Percentiles rank a stretch among this genome's conserved stretches.
phyloP scores from a whole-genome alignment of 2,888 invertebrate species.

The Slavum lentiscoides region DNA sequence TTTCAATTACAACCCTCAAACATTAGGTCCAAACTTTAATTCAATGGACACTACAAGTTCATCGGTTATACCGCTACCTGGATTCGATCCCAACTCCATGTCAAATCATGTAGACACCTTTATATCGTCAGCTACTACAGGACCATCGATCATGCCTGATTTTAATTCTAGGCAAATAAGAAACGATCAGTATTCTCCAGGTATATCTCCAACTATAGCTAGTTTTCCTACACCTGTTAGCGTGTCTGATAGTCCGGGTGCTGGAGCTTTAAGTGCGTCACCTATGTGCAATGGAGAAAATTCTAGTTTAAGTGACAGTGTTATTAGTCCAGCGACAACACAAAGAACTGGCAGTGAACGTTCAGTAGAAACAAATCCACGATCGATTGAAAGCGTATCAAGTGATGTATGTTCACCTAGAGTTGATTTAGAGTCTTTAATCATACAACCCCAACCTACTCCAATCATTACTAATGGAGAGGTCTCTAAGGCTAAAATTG shows the following conservation, averaged over 20 bases:
- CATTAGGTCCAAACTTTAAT: slow-evolving; percentile 38
- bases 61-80: slow-evolving; percentile 36
- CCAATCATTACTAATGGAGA: slow-evolving; percentile 35
- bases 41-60: slow-evolving; percentile 41
- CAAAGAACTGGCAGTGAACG: slow-evolving; percentile 55
- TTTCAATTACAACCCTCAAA: slow-evolving; percentile 42
- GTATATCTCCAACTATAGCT: slow-evolving; percentile 50
- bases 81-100: slow-evolving; percentile 32
- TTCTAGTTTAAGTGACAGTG: slow-evolving; percentile 55
- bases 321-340: slow-evolving; percentile 54
- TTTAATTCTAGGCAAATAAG: slow-evolving; percentile 47
- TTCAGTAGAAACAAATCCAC: slow-evolving; percentile 55
- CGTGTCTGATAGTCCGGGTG: slow-evolving; percentile 46
- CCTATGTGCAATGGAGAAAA: slow-evolving; percentile 54
- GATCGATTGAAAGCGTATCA: slow-evolving; percentile 54
- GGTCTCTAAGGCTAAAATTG: slow-evolving; percentile 10
- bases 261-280: slow-evolving; percentile 42
- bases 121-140: slow-evolving; percentile 38
- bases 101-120: slow-evolving; percentile 44
- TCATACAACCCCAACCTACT: slow-evolving; percentile 42
- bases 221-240: slow-evolving; percentile 52
- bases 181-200: slow-evolving; percentile 52
- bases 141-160: slow-evolving; percentile 27
- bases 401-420: slow-evolving; percentile 55
- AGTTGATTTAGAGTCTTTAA: slow-evolving; percentile 54